phyloP scores from a whole-genome alignment of 64 coral and sea anemone genomes.

The Acropora tenuis region DNA sequence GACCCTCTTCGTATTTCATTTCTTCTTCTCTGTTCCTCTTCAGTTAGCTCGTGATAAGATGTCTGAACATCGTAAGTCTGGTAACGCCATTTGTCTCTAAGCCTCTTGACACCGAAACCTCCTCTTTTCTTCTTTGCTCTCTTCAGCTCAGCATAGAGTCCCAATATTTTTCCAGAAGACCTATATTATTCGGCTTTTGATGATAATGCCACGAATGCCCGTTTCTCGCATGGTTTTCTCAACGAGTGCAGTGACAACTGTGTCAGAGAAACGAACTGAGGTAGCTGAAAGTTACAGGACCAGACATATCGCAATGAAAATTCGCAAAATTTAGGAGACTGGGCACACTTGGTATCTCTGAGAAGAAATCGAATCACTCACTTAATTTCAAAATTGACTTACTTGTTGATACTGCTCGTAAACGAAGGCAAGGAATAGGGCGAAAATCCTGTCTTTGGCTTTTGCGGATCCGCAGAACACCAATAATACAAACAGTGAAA shows the following conservation, averaged over 20 bases:
- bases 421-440: not conserved
- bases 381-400: not conserved
- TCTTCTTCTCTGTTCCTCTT: not conserved
- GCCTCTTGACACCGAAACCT: not conserved
- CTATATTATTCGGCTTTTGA: too few species aligned
- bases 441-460: not conserved
- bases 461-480: not conserved
- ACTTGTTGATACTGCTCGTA: conserved; percentile 9
- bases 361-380: not conserved
- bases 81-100: not conserved
- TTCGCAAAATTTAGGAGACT: not conserved
- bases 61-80: not conserved
- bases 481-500: not conserved
- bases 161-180: not conserved
- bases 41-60: not conserved
- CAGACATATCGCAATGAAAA: not conserved
- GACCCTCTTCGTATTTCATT: too few species aligned
- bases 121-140: not conserved
- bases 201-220: not conserved
- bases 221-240: not conserved
- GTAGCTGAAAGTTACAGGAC: too few species aligned
- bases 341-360: not conserved
- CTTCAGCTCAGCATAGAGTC: not conserved
- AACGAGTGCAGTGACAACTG: not conserved
- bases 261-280: too few species aligned